These are phyloP conservation scores for Cyprinodon tularosa DNA, from an alignment of 2,113 vertebrate species.

Conservation along the genomic window DNA sequence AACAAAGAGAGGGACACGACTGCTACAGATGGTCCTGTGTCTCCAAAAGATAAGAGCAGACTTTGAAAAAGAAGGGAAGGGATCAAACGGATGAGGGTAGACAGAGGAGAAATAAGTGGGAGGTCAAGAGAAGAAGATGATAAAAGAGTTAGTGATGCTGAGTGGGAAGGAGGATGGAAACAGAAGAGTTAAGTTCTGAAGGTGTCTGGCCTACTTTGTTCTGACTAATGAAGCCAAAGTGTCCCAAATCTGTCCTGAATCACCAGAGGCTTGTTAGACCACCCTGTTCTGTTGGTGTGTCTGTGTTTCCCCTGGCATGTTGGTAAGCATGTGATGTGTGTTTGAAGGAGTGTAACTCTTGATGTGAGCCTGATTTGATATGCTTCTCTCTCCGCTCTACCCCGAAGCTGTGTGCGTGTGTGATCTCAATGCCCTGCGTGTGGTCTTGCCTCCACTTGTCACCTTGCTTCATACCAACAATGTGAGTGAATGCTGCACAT, in stretches of 20 bases:
- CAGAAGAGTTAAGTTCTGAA: conserved; percentile 45
- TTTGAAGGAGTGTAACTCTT: conserved; percentile 26
- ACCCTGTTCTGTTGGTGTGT: conserved; percentile 33
- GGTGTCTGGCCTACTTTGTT: conserved; percentile 79
- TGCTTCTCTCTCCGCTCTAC: conserved; percentile 55
- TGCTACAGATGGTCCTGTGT: conserved; percentile 61
- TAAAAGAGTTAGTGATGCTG: conserved; percentile 14
- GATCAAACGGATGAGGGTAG: conserved; percentile 42
- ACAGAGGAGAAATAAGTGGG: conserved; percentile 26
- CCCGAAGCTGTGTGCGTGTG: conserved; percentile 31
- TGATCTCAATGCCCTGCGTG: conserved; percentile 38
- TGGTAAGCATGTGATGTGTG: conserved; percentile 36
- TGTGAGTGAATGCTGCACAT: conserved; percentile 13
- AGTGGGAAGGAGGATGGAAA: conserved; percentile 27
- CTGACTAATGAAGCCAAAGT: conserved; percentile 78
- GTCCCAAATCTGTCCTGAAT: conserved; percentile 79
- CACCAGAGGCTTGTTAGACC: conserved; percentile 61
- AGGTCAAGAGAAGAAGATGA: conserved; percentile 41
- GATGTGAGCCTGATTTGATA: conserved; percentile 54
- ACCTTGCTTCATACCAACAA: conserved; percentile 34
- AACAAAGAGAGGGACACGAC: conserved; percentile 52
- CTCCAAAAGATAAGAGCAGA: conserved; percentile 58
- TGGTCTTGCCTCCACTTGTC: conserved; percentile 35
- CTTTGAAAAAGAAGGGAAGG: conserved; percentile 42
- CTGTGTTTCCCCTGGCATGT: conserved; percentile 36